A percentile compares a stretch with the other conserved stretches of the same genome.
Evolutionary conservation across 2,888 invertebrate genomes (phyloP).

Genomic region (Hyposoter didymator): DNA sequence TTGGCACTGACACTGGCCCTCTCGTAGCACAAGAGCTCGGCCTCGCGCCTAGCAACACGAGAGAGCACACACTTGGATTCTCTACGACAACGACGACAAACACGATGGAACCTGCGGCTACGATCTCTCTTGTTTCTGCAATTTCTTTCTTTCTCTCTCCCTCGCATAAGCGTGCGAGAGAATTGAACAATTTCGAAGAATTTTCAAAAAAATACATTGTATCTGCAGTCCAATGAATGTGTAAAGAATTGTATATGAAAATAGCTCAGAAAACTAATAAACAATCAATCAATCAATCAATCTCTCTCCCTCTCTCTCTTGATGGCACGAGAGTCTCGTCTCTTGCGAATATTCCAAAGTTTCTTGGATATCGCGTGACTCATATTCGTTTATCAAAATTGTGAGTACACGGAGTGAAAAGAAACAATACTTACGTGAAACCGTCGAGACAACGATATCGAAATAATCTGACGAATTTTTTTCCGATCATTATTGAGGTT

Average conservation of each 20-base stretch:
- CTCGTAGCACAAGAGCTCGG: slow-evolving; percentile 50
- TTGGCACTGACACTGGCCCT: slow-evolving; percentile 83
- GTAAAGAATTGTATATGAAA: no score
- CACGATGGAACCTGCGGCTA: slow-evolving; percentile 21
- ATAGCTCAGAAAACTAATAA: no score
- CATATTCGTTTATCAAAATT: slow-evolving; percentile 44
- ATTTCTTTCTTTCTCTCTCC: slow-evolving; percentile 15
- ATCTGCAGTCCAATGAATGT: slow-evolving; percentile 5
- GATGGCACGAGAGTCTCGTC: slow-evolving; percentile 7
- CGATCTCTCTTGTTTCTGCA: slow-evolving; percentile 45
- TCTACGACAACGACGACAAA: slow-evolving; percentile 28
- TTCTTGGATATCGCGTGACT: slow-evolving; percentile 47
- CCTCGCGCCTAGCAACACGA: slow-evolving; percentile 82
- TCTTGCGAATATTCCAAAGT: slow-evolving; percentile 32
- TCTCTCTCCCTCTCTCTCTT: slow-evolving; percentile 43
- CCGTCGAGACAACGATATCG: not conserved
- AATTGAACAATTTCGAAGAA: no score
- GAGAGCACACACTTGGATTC: slow-evolving; percentile 68
- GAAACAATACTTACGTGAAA: slow-evolving; percentile 8
- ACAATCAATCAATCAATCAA: slow-evolving; percentile 1
- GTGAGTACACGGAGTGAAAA: slow-evolving; percentile 17
- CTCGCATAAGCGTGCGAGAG: not conserved
- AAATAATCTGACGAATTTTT: slow-evolving; percentile 19
- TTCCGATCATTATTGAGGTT: slow-evolving; percentile 28
- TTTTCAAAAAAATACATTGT: not conserved